Conservation (phyloP, 2,797 vertebrate genomes). For the Notolepis coatsorum region DNA sequence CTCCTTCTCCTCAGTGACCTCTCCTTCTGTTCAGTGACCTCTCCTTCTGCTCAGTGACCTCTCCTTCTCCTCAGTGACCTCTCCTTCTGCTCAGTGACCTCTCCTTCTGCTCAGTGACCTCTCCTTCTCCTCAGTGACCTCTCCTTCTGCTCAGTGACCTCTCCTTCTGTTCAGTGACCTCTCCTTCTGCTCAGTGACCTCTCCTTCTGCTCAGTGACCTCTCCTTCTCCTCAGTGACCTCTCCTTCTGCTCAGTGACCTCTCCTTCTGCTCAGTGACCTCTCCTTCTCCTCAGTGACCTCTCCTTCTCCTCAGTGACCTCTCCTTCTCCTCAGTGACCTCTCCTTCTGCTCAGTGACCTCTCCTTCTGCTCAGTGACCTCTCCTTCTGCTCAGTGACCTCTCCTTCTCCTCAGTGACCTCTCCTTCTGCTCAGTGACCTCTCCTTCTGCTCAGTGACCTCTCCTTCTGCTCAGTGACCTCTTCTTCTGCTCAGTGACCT, state of each 20-base stretch:
- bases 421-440: conserved; percentile 39
- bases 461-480: too few species aligned
- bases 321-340: conserved; percentile 28
- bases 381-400: conserved; percentile 39
- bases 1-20: too few species aligned
- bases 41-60: conserved; percentile 24
- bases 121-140: conserved; percentile 25
- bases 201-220: conserved; percentile 39
- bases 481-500: too few species aligned
- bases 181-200: conserved; percentile 28
- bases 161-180: conserved; percentile 40
- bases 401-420: conserved; percentile 28
- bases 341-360: conserved; percentile 39
- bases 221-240: conserved; percentile 28
- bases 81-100: conserved; percentile 28
- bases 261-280: too few species aligned
- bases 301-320: conserved; percentile 39
- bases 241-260: too few species aligned
- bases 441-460: conserved; percentile 28
- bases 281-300: conserved; percentile 24
- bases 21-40: conserved; percentile 40
- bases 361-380: conserved; percentile 28
- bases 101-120: conserved; percentile 39
- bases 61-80: conserved; percentile 39
- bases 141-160: too few species aligned